A percentile compares a stretch with the other conserved stretches of the same genome.
Evolutionary conservation across 2,797 vertebrate genomes (phyloP).

Genomic region (Gouania willdenowi): DNA sequence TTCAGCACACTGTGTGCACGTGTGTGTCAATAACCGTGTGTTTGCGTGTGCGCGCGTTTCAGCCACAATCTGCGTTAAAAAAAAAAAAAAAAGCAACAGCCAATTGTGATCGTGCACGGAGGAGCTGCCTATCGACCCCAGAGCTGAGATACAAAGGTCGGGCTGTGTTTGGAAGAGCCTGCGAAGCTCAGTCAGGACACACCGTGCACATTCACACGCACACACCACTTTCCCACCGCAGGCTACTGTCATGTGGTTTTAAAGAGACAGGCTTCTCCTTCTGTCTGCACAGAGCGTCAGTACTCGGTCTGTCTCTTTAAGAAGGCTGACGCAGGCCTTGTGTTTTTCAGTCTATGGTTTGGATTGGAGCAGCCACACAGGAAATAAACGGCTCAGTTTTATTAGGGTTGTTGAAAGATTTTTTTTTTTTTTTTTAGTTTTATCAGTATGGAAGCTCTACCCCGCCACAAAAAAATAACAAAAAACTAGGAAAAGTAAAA

Average conservation of each 20-base stretch:
- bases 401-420: no score
- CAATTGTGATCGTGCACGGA: slow-evolving; percentile 48
- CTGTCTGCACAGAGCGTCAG: fast-evolving
- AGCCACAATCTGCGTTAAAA: no score
- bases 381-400: no score
- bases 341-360: no score
- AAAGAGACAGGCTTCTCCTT: slow-evolving; percentile 20
- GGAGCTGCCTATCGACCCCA: slow-evolving; percentile 55
- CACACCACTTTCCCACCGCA: slow-evolving; percentile 6
- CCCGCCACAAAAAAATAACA: no score
- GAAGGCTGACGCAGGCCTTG: no score
- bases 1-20: slow-evolving; percentile 5
- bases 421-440: no score
- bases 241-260: slow-evolving; percentile 8
- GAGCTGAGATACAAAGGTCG: slow-evolving; percentile 34
- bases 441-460: no score
- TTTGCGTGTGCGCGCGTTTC: not conserved
- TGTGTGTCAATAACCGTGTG: not conserved
- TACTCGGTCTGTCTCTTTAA: slow-evolving; percentile 47
- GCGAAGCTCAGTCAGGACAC: not conserved
- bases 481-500: no score
- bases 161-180: not conserved
- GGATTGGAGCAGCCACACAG: no score
- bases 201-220: not conserved
- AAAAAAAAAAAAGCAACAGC: slow-evolving; percentile 31